These are phyloP conservation scores for Sturnira hondurensis DNA, from an alignment of 2,113 vertebrate genomes.

Conservation along the genomic window DNA sequence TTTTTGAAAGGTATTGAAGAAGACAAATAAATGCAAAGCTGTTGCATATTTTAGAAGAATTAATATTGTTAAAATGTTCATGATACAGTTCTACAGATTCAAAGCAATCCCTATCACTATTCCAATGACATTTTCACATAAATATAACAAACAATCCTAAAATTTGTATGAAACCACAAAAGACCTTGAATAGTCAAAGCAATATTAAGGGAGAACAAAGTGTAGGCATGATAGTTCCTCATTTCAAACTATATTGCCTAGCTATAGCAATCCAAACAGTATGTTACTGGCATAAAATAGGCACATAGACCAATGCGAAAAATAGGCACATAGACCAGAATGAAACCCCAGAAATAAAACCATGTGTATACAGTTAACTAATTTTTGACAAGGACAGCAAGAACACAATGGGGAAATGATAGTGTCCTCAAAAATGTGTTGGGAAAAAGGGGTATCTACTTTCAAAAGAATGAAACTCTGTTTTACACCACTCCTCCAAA, in stretches of 20 bases:
- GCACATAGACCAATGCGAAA: neutral
- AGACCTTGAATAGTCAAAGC: neutral
- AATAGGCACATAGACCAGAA: neutral
- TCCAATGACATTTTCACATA: neutral
- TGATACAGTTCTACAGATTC: neutral
- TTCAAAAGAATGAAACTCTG: neutral
- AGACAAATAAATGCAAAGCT: neutral
- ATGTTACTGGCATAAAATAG: neutral
- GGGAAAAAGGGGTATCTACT: neutral
- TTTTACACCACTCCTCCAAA: neutral
- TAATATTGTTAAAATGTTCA: neutral
- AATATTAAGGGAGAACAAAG: neutral
- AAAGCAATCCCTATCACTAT: neutral
- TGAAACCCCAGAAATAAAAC: neutral
- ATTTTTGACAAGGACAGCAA: neutral
- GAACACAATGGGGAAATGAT: neutral
- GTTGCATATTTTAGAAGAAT: neutral
- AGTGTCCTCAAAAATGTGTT: neutral
- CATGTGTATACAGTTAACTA: neutral
- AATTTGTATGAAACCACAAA: neutral
- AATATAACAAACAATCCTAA: neutral
- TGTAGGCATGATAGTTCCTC: neutral
- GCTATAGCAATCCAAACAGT: neutral
- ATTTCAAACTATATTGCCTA: neutral
- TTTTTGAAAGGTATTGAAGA: neutral